A percentile compares a stretch with the other conserved stretches of the same genome.
Evolutionary conservation across 1,140 invertebrate species (phyloP).

Genomic region (Hycleus phaleratus): DNA sequence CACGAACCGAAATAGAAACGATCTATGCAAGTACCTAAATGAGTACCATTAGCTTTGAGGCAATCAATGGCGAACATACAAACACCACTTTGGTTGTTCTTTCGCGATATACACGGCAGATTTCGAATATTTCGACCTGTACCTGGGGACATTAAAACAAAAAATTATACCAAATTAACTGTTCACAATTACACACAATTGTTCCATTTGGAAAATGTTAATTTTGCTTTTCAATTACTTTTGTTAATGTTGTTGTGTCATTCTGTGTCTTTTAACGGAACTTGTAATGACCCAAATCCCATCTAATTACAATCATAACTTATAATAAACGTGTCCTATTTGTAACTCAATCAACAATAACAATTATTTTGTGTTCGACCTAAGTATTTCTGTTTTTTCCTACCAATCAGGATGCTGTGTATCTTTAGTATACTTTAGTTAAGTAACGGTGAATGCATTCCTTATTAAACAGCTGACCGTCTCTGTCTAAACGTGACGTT

Average conservation of each 20-base stretch:
- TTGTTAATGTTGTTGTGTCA: no score
- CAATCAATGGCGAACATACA: conserved; percentile 95
- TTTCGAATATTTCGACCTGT: conserved; percentile 78
- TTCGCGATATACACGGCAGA: conserved; percentile 73
- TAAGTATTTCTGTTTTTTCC: neutral
- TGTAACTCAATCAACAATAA: no score
- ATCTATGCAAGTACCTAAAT: conserved; percentile 85
- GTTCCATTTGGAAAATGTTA: no score
- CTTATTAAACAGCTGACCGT: conserved; percentile 27
- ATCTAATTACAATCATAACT: neutral
- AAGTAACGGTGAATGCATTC: conserved; percentile 30
- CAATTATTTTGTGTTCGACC: no score
- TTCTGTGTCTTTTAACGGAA: neutral
- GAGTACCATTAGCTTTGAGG: conserved; percentile 81
- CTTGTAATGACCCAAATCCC: conserved; percentile 3
- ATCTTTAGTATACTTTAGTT: conserved; percentile 12
- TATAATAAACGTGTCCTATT: no score
- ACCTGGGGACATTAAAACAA: conserved; percentile 43
- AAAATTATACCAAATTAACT: no score
- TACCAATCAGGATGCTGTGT: conserved; percentile 7
- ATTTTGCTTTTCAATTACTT: no score
- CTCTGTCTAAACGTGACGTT: conserved; percentile 24
- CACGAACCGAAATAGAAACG: conserved; percentile 88
- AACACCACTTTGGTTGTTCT: conserved; percentile 68
- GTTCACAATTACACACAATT: no score